Base-by-base conservation (phyloP, 2,888 invertebrate genomes). In the Cataglyphis rosenhaueri region DNA sequence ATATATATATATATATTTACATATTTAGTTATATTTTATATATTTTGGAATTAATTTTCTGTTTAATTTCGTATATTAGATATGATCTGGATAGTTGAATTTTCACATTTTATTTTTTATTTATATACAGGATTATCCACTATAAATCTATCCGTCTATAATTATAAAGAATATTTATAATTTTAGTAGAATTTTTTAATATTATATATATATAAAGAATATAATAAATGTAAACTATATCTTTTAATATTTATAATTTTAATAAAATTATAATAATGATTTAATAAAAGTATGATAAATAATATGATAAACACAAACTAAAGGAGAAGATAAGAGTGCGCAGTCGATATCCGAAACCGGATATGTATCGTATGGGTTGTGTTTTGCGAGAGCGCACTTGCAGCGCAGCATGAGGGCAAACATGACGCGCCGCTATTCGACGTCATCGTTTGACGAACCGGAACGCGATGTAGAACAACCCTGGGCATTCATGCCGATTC, bases 401-500 rank as follows among this genome's bases (percentile, higher is more conserved):
- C 78, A 73, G 44, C 44, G 75, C 76, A 75, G 81, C 78, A 79
- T 74, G 83, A 84, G 83, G 71, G 87, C 82, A 81, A 79, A 84
- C 84, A 65, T 84, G 87, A 86, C 86, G 62, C 82, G 86, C 81
- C 81, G 64, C 76, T 59, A 75, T 83, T 88, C 74, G 88, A 88
- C 87, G 89, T 87, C 86, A 83, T 81, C 83, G 75, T 25, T 48
- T 41, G 70, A 44, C 59, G 64, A 83, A 65, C 41, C 65, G 87
- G 65, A 71, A 81, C 87, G 81, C 55, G 66, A 75, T 65, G 66
- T 52, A 74, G 65, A 88, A 88, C 88, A 88, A 83, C 84, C 65
- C 29, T n/a, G 68, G 85, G 21, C 87, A 89, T 89, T 89, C 87
- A 89, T 87, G 29, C 73, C 71, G 81, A 84, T 84, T 41, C 48